These are phyloP conservation scores for Hypselothyrea guttata DNA, from an alignment of 2,888 invertebrate species.

Conservation along the genomic window DNA sequence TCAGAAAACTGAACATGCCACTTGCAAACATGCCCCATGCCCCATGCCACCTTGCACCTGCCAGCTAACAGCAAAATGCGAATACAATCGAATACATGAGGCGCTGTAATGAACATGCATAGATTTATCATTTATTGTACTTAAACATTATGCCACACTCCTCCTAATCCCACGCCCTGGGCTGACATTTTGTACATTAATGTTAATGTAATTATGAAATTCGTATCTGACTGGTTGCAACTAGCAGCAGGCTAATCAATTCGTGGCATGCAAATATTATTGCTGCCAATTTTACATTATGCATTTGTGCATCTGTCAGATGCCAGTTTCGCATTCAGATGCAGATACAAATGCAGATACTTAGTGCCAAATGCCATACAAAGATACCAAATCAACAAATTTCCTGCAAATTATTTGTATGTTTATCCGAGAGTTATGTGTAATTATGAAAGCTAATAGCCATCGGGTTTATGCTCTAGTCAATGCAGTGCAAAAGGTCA, in stretches of 20 bases:
- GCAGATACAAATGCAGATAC: too few species aligned
- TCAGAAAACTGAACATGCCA: slow-evolving; percentile 8
- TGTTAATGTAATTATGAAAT: slow-evolving; percentile 53
- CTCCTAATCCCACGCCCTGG: neutral
- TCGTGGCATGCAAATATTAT: slow-evolving; percentile 36
- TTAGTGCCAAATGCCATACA: slow-evolving; percentile 11
- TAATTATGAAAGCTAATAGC: slow-evolving; percentile 35
- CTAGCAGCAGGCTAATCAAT: slow-evolving; percentile 33
- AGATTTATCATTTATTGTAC: slow-evolving; percentile 49
- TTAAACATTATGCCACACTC: slow-evolving; percentile 8
- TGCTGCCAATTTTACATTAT: slow-evolving; percentile 17
- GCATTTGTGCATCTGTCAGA: too few species aligned
- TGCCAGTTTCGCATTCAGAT: neutral
- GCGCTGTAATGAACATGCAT: slow-evolving; percentile 51
- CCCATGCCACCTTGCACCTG: slow-evolving; percentile 10
- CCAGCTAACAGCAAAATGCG: slow-evolving; percentile 10
- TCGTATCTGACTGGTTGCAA: slow-evolving; percentile 35
- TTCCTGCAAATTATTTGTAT: neutral
- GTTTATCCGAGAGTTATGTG: slow-evolving; percentile 7
- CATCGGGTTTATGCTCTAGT: neutral
- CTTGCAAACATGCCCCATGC: slow-evolving; percentile 13
- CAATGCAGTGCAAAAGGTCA: neutral
- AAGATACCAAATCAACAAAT: slow-evolving; percentile 14
- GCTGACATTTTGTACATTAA: slow-evolving; percentile 37
- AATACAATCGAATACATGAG: slow-evolving; percentile 21